Percentiles rank a stretch among this genome's conserved stretches.
Conservation (phyloP, 2,113 vertebrate species). For the Callithrix jacchus region DNA sequence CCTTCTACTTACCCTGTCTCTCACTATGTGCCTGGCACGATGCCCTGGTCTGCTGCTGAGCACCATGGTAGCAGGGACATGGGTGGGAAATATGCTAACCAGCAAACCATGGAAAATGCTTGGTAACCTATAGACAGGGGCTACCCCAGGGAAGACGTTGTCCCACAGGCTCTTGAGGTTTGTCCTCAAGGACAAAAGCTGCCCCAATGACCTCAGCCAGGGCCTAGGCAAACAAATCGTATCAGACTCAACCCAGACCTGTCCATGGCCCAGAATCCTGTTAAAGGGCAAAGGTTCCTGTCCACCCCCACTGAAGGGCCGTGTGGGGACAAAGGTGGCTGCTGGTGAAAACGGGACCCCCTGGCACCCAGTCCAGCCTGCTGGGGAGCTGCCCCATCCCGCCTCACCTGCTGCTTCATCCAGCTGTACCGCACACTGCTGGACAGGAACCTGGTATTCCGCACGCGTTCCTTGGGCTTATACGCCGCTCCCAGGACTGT, state of each 20-base stretch:
- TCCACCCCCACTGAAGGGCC: neutral
- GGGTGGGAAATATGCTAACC: neutral
- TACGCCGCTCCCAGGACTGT: slow-evolving; percentile 51
- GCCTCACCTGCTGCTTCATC: slow-evolving; percentile 53
- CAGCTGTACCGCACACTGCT: neutral
- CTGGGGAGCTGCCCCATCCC: accelerated
- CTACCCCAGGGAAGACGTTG: neutral
- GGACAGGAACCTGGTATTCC: neutral
- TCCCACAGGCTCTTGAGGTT: neutral
- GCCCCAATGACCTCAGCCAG: neutral
- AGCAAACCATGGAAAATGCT: neutral
- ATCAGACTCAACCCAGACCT: neutral
- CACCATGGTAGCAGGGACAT: accelerated
- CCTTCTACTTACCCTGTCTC: neutral
- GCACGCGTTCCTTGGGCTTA: slow-evolving; percentile 10
- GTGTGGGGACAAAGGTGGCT: neutral
- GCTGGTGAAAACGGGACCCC: neutral
- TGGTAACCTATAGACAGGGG: neutral
- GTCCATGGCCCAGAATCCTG: neutral
- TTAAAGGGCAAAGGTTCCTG: accelerated
- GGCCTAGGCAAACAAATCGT: neutral
- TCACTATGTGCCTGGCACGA: neutral
- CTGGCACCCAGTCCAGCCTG: neutral
- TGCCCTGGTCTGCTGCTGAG: neutral
- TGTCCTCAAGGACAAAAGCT: neutral